Evolutionary conservation across 1,140 invertebrate genomes (phyloP).

Genomic region (Eufriesea mexicana): DNA sequence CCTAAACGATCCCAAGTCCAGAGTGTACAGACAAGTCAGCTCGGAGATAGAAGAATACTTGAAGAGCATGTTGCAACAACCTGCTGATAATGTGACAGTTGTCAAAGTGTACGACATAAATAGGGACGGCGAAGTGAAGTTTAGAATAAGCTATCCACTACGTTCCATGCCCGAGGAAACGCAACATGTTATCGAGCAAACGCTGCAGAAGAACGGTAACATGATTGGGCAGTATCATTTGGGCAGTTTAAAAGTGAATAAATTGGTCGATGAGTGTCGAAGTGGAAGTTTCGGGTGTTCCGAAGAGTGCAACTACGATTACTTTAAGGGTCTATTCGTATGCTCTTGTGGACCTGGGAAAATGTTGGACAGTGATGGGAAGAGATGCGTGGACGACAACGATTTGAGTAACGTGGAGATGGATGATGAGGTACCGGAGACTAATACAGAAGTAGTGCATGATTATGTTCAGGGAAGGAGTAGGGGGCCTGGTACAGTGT

Average conservation of each 20-base stretch:
- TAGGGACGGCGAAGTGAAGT: conserved; percentile 74
- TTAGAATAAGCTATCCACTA: conserved; percentile 76
- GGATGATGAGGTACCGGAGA: conserved; percentile 50
- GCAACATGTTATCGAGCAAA: conserved; percentile 73
- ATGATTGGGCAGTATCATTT: conserved; percentile 75
- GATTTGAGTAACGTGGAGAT: conserved; percentile 73
- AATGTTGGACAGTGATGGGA: conserved; percentile 79
- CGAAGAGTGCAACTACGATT: conserved; percentile 89
- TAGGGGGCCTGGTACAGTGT: conserved; percentile 78
- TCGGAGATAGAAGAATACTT: conserved; percentile 84
- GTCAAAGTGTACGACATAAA: conserved; percentile 86
- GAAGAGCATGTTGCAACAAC: conserved; percentile 75
- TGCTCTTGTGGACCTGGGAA: conserved; percentile 88
- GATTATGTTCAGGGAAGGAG: conserved; percentile 76
- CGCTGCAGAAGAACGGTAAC: conserved; percentile 70
- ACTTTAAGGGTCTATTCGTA: conserved; percentile 83
- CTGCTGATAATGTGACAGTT: conserved; percentile 75
- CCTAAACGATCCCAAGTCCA: conserved; percentile 84
- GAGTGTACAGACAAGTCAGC: conserved; percentile 85
- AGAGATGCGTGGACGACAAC: conserved; percentile 77
- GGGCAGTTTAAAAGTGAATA: conserved; percentile 67
- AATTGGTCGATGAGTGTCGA: conserved; percentile 88
- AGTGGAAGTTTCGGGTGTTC: conserved; percentile 89
- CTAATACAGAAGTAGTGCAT: conserved; percentile 53
- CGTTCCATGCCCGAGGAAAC: conserved; percentile 67